Evolutionary conservation across 2,888 invertebrate species (phyloP).

Genomic region (Anaspis maculata): DNA sequence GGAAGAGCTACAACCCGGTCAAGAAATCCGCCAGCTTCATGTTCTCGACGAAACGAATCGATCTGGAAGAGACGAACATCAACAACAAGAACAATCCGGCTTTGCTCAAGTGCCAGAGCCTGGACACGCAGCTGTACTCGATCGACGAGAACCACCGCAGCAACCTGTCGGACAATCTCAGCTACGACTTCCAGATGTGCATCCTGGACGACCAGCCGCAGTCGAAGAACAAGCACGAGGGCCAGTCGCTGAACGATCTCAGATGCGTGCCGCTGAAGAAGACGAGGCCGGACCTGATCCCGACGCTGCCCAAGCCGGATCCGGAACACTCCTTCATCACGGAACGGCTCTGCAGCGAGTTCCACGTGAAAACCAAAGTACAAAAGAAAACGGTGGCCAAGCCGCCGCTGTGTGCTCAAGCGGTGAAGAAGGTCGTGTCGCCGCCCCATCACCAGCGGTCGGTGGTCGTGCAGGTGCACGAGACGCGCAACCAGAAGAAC

Average conservation of each 20-base stretch:
- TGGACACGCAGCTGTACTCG: conserved; percentile 32
- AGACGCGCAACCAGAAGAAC: conserved; percentile 43
- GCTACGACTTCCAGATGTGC: conserved; percentile 36
- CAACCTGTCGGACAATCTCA: conserved; percentile 20
- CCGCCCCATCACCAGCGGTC: too few species aligned
- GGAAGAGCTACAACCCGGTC: conserved; percentile 35
- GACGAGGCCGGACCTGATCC: conserved; percentile 35
- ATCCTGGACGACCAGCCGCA: conserved; percentile 28
- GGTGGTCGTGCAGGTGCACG: conserved; percentile 43
- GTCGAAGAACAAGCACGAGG: conserved; percentile 13
- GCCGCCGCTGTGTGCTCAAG: too few species aligned
- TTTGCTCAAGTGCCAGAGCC: conserved; percentile 34
- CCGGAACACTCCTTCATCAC: conserved; percentile 53
- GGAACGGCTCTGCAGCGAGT: conserved; percentile 60
- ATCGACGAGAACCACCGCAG: conserved; percentile 23
- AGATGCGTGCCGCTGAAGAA: conserved; percentile 22
- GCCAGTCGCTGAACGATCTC: conserved; percentile 14
- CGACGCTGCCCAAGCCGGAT: conserved; percentile 30
- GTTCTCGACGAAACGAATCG: conserved; percentile 33
- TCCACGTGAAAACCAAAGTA: conserved; percentile 60
- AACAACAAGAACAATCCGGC: conserved; percentile 24
- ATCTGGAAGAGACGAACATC: conserved; percentile 29
- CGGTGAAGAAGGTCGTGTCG: too few species aligned
- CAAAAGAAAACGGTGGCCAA: conserved; percentile 21
- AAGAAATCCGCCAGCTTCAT: conserved; percentile 39